A percentile compares a stretch with the other conserved stretches of the same genome.
phyloP scores from a whole-genome alignment of 2,113 vertebrate species.

The Peromyscus californicus region DNA sequence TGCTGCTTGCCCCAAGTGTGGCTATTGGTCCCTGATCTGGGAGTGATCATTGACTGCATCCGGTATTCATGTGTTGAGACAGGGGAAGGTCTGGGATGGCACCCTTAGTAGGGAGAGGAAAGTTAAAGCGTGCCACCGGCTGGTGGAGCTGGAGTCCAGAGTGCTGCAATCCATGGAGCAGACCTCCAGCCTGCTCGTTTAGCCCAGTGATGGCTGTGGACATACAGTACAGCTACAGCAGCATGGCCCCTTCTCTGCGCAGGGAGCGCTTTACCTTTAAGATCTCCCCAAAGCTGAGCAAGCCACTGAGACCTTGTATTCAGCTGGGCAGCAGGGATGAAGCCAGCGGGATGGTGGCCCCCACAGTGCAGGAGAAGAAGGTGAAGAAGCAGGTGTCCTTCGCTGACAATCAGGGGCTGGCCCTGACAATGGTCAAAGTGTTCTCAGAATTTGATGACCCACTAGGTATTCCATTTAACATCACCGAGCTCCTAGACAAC shows the following conservation, averaged over 20 bases:
- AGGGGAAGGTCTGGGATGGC: slow-evolving; percentile 2
- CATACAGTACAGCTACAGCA: slow-evolving; percentile 92
- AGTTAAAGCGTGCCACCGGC: slow-evolving; percentile 66
- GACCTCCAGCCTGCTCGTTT: slow-evolving; percentile 85
- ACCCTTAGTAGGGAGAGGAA: slow-evolving; percentile 10
- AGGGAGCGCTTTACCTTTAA: slow-evolving; percentile 90
- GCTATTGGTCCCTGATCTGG: slow-evolving; percentile 54
- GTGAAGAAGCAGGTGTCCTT: slow-evolving; percentile 95
- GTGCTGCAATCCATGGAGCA: slow-evolving; percentile 64
- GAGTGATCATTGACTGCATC: slow-evolving; percentile 58
- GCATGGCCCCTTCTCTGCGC: slow-evolving; percentile 85
- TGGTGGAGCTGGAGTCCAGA: neutral
- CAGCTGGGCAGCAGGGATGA: slow-evolving; percentile 85
- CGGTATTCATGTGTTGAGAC: neutral
- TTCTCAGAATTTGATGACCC: slow-evolving; percentile 94
- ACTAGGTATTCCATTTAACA: slow-evolving; percentile 91
- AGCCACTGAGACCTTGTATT: slow-evolving; percentile 89
- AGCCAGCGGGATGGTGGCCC: slow-evolving; percentile 70
- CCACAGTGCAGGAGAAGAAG: slow-evolving; percentile 78
- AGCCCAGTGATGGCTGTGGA: slow-evolving; percentile 92
- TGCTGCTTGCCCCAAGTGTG: neutral
- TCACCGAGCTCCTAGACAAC: slow-evolving; percentile 90
- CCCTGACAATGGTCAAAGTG: slow-evolving; percentile 94
- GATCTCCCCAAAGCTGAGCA: slow-evolving; percentile 82
- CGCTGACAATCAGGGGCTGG: slow-evolving; percentile 93